phyloP scores from a whole-genome alignment of 1,140 invertebrate genomes.

The Hyles euphorbiae region DNA sequence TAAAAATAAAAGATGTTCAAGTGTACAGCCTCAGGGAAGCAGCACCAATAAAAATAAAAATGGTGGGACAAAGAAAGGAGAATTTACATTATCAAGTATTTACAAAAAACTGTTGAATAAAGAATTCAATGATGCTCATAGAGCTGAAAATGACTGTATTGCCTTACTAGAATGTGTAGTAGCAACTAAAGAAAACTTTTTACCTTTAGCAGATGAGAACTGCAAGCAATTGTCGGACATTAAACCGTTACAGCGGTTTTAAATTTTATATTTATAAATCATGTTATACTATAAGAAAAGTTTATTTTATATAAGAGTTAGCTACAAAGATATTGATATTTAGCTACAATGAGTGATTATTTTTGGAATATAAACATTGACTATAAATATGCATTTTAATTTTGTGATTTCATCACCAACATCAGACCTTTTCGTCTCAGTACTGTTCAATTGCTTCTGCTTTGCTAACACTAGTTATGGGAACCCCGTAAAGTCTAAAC shows the following conservation, averaged over 20 bases:
- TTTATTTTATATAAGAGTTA: too few relatives aligned
- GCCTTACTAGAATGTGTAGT: slow-evolving; percentile 76
- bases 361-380: too few relatives aligned
- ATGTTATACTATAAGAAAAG: too few relatives aligned
- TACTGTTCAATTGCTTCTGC: too few relatives aligned
- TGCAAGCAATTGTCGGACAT: slow-evolving; percentile 59
- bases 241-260: slow-evolving; percentile 25
- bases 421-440: too few relatives aligned
- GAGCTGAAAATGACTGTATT: slow-evolving; percentile 77
- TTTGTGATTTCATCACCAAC: too few relatives aligned
- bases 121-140: slow-evolving; percentile 64
- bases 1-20: slow-evolving; percentile 13
- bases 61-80: slow-evolving; percentile 32
- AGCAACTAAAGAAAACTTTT: slow-evolving; percentile 72
- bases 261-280: background rate
- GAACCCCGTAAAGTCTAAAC: too few relatives aligned
- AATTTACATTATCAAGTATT: slow-evolving; percentile 74
- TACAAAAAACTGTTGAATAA: slow-evolving; percentile 72
- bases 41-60: slow-evolving; percentile 11
- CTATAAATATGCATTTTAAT: too few relatives aligned
- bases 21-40: slow-evolving; percentile 15
- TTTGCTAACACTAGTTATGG: too few relatives aligned
- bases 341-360: too few relatives aligned
- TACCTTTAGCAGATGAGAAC: slow-evolving; percentile 75
- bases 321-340: too few relatives aligned